These are phyloP conservation scores for Aphelinus certus DNA, from an alignment of 1,140 invertebrate species.

Conservation along the genomic window DNA sequence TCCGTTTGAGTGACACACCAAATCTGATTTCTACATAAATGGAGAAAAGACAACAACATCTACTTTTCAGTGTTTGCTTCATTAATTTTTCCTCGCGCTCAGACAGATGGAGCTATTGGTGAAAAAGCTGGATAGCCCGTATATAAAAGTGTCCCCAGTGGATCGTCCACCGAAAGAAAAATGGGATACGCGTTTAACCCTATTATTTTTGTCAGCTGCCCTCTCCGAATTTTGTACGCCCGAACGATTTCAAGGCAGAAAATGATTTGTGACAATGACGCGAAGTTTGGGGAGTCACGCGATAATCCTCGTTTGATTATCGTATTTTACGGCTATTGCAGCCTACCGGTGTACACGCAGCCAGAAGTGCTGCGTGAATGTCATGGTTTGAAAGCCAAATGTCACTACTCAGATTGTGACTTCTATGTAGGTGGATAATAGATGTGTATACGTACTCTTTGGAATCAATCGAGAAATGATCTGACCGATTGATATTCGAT, in stretches of 20 bases:
- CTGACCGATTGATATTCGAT: too few relatives aligned
- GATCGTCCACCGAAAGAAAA: slow-evolving; percentile 1
- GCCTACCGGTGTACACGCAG: background rate
- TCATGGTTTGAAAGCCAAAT: background rate
- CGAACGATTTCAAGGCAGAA: background rate
- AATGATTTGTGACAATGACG: background rate
- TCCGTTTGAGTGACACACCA: too few relatives aligned
- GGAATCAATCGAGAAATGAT: too few relatives aligned
- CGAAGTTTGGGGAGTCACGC: background rate
- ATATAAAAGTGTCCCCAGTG: slow-evolving; percentile 4
- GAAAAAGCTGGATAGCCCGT: background rate
- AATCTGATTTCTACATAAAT: too few relatives aligned
- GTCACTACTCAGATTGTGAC: too few relatives aligned
- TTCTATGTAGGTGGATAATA: too few relatives aligned
- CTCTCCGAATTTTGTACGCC: background rate
- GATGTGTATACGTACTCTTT: too few relatives aligned
- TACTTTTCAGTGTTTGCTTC: too few relatives aligned
- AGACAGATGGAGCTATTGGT: background rate
- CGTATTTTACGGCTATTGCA: slow-evolving; percentile 10
- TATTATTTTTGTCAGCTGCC: background rate
- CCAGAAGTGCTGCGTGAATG: too few relatives aligned
- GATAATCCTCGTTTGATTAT: slow-evolving; percentile 19
- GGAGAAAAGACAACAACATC: too few relatives aligned
- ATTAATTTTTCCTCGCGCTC: background rate
- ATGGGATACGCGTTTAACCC: background rate